Evolutionary conservation across 2,888 invertebrate genomes (phyloP).

Genomic region (Lithophane semibrunnea): DNA sequence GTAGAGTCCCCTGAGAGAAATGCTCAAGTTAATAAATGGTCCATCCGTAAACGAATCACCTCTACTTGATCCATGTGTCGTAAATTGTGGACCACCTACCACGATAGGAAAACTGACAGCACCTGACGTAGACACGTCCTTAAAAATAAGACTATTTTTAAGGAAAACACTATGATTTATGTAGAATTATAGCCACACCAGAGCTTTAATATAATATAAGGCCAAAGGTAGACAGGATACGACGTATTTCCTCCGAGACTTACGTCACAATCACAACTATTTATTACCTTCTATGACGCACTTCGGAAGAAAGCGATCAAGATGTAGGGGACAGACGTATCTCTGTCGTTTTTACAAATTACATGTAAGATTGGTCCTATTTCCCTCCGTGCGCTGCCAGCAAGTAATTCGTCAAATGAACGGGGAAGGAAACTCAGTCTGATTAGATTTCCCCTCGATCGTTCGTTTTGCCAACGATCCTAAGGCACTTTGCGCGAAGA

Average conservation of each 20-base stretch:
- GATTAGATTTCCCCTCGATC: conserved; percentile 59
- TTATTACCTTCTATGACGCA: conserved; percentile 45
- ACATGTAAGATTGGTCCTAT: conserved; percentile 34
- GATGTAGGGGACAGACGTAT: conserved; percentile 19
- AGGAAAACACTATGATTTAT: background rate
- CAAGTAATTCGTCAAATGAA: conserved; percentile 52
- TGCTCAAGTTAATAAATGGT: background rate
- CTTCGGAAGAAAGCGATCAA: conserved; percentile 29
- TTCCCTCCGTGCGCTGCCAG: conserved; percentile 31
- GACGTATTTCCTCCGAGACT: conserved; percentile 13
- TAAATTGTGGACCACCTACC: background rate
- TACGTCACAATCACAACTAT: conserved; percentile 19
- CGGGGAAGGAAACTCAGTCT: conserved; percentile 38
- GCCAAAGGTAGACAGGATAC: background rate
- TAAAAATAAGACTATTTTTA: too few relatives aligned
- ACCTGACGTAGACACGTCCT: too few relatives aligned
- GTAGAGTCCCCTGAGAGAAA: conserved; percentile 12
- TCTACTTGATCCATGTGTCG: background rate
- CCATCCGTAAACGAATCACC: background rate
- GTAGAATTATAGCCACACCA: background rate
- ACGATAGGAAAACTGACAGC: background rate
- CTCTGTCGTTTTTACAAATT: conserved; percentile 37
- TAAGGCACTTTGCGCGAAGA: conserved; percentile 16
- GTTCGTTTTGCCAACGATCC: conserved; percentile 47
- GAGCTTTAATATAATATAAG: background rate